Percentiles rank a stretch among this genome's conserved stretches.
These are phyloP conservation scores for Euwallacea fornicatus DNA, from an alignment of 1,140 invertebrate species.

Conservation along the genomic window DNA sequence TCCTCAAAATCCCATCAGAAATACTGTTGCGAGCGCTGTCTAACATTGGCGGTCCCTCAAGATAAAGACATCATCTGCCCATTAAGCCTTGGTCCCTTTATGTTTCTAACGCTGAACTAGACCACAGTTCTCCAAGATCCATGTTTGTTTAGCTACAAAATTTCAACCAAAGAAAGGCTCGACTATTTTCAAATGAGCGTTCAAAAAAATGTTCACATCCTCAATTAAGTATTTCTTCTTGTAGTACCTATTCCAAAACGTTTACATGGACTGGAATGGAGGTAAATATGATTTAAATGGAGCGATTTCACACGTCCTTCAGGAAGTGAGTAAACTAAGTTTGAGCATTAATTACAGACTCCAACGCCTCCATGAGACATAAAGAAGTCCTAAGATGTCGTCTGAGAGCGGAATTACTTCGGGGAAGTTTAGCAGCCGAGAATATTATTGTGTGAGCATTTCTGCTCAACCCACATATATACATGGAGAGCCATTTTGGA, in stretches of 20 bases:
- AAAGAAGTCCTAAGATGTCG: not conserved
- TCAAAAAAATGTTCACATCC: too few relatives aligned
- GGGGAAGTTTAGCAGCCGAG: conserved; percentile 9
- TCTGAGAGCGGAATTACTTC: conserved; percentile 13
- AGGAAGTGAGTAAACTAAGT: not conserved
- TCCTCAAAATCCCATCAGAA: conserved; percentile 36
- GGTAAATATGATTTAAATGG: too few relatives aligned
- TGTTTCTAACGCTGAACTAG: not conserved
- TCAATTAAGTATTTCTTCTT: too few relatives aligned
- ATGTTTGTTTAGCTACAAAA: not conserved
- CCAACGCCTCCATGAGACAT: not conserved
- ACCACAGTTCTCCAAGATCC: not conserved
- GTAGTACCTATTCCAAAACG: too few relatives aligned
- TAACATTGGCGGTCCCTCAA: conserved; percentile 19
- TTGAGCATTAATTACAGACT: not conserved
- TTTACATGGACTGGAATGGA: too few relatives aligned
- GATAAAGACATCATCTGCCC: conserved; percentile 21
- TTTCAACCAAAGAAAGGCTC: too few relatives aligned
- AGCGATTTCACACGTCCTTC: too few relatives aligned
- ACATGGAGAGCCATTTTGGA: conserved; percentile 3
- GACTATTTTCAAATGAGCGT: too few relatives aligned
- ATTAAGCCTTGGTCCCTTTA: conserved; percentile 6
- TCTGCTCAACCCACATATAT: not conserved
- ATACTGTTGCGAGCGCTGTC: conserved; percentile 11
- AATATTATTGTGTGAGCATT: conserved; percentile 16